These are phyloP conservation scores for Ptychobarbus kaznakovi DNA, from an alignment of 2,797 vertebrate genomes.

Conservation along the genomic window DNA sequence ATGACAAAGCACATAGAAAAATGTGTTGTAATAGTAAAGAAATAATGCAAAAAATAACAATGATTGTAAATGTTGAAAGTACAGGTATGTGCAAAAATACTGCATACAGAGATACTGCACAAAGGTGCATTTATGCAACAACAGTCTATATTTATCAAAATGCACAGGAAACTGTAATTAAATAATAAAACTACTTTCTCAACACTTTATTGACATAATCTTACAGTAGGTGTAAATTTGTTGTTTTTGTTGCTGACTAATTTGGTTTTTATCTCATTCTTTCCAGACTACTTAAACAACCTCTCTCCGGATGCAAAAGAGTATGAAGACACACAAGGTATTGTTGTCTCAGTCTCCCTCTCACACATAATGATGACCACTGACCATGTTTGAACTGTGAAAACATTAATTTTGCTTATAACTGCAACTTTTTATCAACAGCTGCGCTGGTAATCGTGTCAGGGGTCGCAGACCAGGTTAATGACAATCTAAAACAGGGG, in stretches of 20 bases:
- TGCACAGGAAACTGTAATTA: neutral
- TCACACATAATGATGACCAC: conserved; percentile 1
- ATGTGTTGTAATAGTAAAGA: neutral
- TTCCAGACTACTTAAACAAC: conserved; percentile 96
- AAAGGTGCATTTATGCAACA: neutral
- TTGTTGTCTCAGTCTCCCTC: conserved; percentile 41
- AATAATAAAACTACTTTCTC: conserved; percentile 14
- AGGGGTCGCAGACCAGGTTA: conserved; percentile 89
- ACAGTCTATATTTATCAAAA: neutral
- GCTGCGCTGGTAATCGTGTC: conserved; percentile 90
- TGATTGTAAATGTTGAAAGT: neutral
- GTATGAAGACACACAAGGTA: conserved; percentile 95
- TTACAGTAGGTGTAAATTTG: neutral
- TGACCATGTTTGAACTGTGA: neutral
- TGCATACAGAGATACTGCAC: neutral
- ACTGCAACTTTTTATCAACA: conserved; percentile 66
- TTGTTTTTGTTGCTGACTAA: neutral
- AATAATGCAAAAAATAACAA: neutral
- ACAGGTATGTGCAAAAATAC: neutral
- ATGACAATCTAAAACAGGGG: conserved; percentile 93
- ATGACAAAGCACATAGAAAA: neutral
- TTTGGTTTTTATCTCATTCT: conserved; percentile 36
- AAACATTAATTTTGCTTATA: neutral
- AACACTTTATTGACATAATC: neutral
- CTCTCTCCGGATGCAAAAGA: conserved; percentile 94